A percentile compares a stretch with the other conserved stretches of the same genome.
Evolutionary conservation across 2,888 invertebrate genomes (phyloP).

Genomic region (Catocala fraxini): DNA sequence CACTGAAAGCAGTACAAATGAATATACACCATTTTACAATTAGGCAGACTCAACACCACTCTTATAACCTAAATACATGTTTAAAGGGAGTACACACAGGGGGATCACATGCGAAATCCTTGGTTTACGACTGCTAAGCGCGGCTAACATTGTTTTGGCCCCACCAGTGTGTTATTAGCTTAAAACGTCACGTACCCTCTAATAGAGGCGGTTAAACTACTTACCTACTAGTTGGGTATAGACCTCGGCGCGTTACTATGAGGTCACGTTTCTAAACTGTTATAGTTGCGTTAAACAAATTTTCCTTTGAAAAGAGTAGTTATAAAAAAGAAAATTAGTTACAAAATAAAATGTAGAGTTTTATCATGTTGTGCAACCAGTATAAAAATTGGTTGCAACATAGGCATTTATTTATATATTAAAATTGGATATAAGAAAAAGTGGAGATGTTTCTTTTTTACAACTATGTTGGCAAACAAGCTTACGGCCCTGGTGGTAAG

Average conservation of each 20-base stretch:
- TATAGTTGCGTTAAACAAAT: not conserved
- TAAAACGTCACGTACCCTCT: slow-evolving; percentile 51
- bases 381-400: no score
- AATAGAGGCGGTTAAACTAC: slow-evolving; percentile 48
- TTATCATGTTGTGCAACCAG: no score
- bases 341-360: no score
- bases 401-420: no score
- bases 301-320: no score
- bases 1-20: not conserved
- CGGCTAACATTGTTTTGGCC: slow-evolving; percentile 34
- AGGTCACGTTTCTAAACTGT: not conserved
- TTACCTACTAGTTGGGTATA: slow-evolving; percentile 32
- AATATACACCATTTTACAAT: slow-evolving; percentile 12
- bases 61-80: slow-evolving; percentile 23
- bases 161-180: slow-evolving; percentile 43
- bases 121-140: slow-evolving; percentile 47
- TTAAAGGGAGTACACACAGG: slow-evolving; percentile 29
- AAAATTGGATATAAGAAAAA: no score
- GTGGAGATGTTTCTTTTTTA: no score
- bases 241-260: slow-evolving; percentile 7
- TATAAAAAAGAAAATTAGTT: no score
- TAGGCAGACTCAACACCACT: not conserved
- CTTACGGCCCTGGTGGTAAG: no score
- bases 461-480: no score
- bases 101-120: slow-evolving; percentile 41